A percentile compares a stretch with the other conserved stretches of the same genome.
Evolutionary conservation across 2,113 vertebrate genomes (phyloP).

Genomic region (Vombatus ursinus): DNA sequence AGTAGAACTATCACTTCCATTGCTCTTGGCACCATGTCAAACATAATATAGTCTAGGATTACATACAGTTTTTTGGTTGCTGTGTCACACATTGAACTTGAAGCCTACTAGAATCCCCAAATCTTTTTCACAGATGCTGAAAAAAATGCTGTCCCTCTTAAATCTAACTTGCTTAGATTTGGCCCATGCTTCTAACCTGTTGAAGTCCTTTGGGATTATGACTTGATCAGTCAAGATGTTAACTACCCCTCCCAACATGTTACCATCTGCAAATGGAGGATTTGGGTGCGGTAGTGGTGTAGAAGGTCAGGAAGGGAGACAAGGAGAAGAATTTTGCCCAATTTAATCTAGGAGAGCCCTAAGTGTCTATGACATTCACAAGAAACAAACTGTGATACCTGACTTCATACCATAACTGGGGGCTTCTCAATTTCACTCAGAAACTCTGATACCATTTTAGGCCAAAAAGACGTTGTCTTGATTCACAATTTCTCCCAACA

Average conservation of each 20-base stretch:
- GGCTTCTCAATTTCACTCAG: not conserved
- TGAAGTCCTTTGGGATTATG: not conserved
- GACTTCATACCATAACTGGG: not conserved
- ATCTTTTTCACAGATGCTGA: too few relatives aligned
- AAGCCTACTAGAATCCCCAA: too few relatives aligned
- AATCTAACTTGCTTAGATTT: not conserved
- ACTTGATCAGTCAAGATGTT: not conserved
- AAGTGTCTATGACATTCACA: not conserved
- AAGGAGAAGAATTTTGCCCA: not conserved
- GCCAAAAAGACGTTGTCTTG: not conserved
- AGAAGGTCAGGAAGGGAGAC: not conserved
- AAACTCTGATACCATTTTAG: not conserved
- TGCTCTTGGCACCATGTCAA: too few relatives aligned
- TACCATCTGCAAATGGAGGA: not conserved
- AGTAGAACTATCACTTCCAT: too few relatives aligned
- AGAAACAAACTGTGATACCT: not conserved
- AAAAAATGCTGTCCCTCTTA: too few relatives aligned
- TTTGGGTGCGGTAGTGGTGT: not conserved
- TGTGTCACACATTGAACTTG: too few relatives aligned
- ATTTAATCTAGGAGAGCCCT: not conserved
- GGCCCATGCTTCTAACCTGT: not conserved
- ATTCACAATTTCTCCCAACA: not conserved
- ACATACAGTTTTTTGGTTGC: too few relatives aligned
- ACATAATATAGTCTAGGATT: too few relatives aligned
- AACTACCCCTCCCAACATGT: not conserved